Percentiles rank a stretch among this genome's conserved stretches.
Evolutionary conservation across 2,113 vertebrate species (phyloP).

Genomic region (Balaeniceps rex): DNA sequence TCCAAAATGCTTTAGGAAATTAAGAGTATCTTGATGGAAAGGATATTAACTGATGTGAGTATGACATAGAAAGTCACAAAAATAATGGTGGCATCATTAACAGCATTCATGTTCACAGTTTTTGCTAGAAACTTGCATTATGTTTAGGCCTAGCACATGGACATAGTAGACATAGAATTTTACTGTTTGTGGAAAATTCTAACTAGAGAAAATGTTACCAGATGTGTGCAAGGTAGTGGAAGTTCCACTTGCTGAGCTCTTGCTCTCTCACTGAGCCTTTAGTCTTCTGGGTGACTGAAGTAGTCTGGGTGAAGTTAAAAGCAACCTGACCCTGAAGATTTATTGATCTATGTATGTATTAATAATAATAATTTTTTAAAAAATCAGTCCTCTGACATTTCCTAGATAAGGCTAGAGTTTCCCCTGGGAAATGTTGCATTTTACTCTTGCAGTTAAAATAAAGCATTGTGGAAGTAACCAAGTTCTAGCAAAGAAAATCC

Average conservation of each 20-base stretch:
- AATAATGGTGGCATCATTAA: background rate
- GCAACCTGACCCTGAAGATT: background rate
- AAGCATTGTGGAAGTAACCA: background rate
- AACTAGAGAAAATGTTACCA: background rate
- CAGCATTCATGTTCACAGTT: background rate
- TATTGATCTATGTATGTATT: background rate
- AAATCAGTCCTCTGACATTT: background rate
- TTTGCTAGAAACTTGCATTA: background rate
- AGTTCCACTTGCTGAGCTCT: background rate
- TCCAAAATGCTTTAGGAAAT: background rate
- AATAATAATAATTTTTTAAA: background rate
- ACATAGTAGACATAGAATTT: background rate
- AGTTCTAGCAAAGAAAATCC: background rate
- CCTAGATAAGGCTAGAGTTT: background rate
- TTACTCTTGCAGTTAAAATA: background rate
- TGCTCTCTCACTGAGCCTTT: background rate
- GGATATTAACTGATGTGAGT: background rate
- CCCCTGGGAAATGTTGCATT: background rate
- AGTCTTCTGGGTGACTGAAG: background rate
- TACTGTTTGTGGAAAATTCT: background rate
- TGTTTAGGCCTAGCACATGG: background rate
- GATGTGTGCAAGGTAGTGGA: background rate
- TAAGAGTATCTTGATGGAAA: background rate
- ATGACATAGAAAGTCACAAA: background rate
- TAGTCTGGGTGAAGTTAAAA: background rate